Evolutionary conservation across 2,888 invertebrate genomes (phyloP).

Genomic region (Chloroclystis v-ata): DNA sequence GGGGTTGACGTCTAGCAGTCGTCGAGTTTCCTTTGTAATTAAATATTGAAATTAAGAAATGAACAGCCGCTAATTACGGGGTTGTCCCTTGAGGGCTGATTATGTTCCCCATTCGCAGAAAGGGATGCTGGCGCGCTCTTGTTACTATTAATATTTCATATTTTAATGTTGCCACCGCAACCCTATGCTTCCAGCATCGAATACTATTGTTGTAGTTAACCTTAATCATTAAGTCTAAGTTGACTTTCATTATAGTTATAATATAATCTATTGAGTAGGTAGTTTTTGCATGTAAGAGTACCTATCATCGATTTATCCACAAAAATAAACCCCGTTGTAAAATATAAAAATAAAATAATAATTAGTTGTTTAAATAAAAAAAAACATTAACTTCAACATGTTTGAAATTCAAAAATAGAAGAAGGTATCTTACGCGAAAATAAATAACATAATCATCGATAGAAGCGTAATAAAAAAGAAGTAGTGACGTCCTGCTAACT

Average conservation of each 20-base stretch:
- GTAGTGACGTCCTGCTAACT: conserved; percentile 58
- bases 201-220: conserved; percentile 25
- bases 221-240: too few relatives aligned
- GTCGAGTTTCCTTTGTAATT: conserved; percentile 79
- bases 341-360: background rate
- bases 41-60: conserved; percentile 80
- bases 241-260: too few relatives aligned
- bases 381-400: too few relatives aligned
- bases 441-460: conserved; percentile 32
- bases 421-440: background rate
- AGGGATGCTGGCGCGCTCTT: conserved; percentile 63
- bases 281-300: too few relatives aligned
- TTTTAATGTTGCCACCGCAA: conserved; percentile 50
- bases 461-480: conserved; percentile 53
- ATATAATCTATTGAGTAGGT: too few relatives aligned
- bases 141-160: conserved; percentile 71
- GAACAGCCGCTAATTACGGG: conserved; percentile 79
- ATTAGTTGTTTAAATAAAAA: too few relatives aligned
- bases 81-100: conserved; percentile 77
- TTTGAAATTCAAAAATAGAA: too few relatives aligned
- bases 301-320: too few relatives aligned
- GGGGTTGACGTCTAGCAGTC: conserved; percentile 76
- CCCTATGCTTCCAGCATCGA: background rate
- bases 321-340: too few relatives aligned
- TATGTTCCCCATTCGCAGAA: conserved; percentile 67